Base-by-base conservation (phyloP, 1,140 invertebrate genomes). In the Drosophila cardini region DNA sequence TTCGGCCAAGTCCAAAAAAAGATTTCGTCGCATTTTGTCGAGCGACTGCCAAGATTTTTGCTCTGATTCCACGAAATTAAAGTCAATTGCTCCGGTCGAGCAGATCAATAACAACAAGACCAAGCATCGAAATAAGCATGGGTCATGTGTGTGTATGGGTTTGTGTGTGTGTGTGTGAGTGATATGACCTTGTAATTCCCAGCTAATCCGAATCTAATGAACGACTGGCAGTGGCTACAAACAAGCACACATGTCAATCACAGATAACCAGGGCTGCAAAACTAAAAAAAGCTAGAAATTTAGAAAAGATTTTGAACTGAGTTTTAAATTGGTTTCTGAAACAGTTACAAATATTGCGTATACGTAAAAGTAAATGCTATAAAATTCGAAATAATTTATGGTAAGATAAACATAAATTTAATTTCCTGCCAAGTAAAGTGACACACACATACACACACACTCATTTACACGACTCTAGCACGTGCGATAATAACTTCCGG, bases 401-500 rank as follows among this genome's bases (percentile, higher is more conserved):
- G 5, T 16, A 36, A 36, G 55, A 70, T 32, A 56, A 58, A 45
- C 60, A 75, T 64, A 48, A 62, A 75, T 63, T 75, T 58, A 75
- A 75, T 75, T 75, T 75, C 58, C 67, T 58, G 58, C 60, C 52
- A 60, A 56, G 42, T 70, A 58, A 36, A 56, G 34, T 69, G 56
- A 52, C 61, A 64, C 56, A 50, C 69, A 67, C 55, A 42, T 40
- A 36, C 32, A 7, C 56, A 45, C 9, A 26, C 45, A 75, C 5
- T 26, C 21, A 26, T 26, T 26, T 26, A 26, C 21, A 26, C n/a
- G 9, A 45, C 2, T 60, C 11, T 32, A 8, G 38, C 55, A 45
- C 43, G 46, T 65, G 18, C 63, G 83, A 79, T 86, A 87, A 87
- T 87, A 80, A 82, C 83, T 87, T 87, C 83, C 83, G 78, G 69